phyloP scores from a whole-genome alignment of 2,113 vertebrate species.

The Gadus macrocephalus region DNA sequence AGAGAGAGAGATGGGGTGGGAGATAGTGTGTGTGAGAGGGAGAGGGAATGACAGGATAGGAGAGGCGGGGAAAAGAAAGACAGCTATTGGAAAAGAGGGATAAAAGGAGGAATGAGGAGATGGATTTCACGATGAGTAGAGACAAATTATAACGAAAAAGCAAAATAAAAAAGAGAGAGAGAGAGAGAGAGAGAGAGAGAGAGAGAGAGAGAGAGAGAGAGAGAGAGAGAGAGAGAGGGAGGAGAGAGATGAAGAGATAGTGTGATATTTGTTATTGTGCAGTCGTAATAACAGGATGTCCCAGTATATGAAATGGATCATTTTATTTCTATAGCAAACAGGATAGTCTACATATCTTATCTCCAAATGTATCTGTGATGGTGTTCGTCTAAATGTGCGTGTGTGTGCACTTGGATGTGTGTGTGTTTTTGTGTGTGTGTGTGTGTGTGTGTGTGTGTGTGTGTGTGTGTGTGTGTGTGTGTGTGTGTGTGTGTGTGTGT shows the following conservation, averaged over 20 bases:
- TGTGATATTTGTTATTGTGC: too few species aligned
- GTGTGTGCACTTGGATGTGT: neutral
- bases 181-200: too few species aligned
- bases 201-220: too few species aligned
- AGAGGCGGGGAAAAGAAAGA: neutral
- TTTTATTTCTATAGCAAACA: too few species aligned
- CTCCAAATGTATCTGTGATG: too few species aligned
- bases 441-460: neutral
- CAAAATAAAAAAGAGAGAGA: too few species aligned
- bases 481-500: neutral
- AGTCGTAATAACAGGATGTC: too few species aligned
- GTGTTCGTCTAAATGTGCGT: neutral
- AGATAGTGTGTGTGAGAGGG: neutral
- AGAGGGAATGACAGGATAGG: neutral
- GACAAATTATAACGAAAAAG: too few species aligned
- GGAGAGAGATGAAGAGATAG: too few species aligned
- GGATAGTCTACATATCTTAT: too few species aligned
- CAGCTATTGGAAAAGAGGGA: neutral
- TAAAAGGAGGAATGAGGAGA: neutral
- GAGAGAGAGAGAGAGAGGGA: too few species aligned
- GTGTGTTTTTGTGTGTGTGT: neutral
- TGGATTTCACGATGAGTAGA: neutral
- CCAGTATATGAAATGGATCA: too few species aligned
- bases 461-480: neutral
- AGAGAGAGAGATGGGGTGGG: neutral